Evolutionary conservation across 2,888 invertebrate genomes (phyloP).

Genomic region (Ophion ellenae): DNA sequence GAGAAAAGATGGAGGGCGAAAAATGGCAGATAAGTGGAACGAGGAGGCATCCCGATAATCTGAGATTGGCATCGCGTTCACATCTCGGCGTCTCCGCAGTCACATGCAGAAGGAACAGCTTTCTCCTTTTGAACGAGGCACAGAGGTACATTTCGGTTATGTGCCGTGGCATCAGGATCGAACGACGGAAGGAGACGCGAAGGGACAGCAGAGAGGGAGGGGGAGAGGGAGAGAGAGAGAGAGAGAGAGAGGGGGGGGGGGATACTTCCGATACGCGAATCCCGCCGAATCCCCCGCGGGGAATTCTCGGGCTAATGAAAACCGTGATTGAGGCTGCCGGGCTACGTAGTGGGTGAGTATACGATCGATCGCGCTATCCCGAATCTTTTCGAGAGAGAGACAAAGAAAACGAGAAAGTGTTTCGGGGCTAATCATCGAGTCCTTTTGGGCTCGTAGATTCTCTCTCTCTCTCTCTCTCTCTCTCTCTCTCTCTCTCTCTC

Average conservation of each 20-base stretch:
- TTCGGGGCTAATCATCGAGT: slow-evolving; percentile 76
- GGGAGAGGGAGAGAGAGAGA: neutral
- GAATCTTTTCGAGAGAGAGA: slow-evolving; percentile 71
- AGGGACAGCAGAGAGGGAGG: neutral
- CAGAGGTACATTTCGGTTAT: slow-evolving; percentile 9
- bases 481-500: neutral
- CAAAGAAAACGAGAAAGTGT: slow-evolving; percentile 72
- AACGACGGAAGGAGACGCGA: neutral
- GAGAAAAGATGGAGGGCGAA: slow-evolving; percentile 3
- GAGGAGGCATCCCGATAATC: slow-evolving; percentile 37
- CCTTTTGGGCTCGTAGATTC: slow-evolving; percentile 52
- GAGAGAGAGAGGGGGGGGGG: slow-evolving; percentile 10
- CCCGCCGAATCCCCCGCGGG: slow-evolving; percentile 54
- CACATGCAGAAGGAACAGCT: slow-evolving; percentile 43
- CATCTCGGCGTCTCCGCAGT: slow-evolving; percentile 45
- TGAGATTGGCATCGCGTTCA: slow-evolving; percentile 45
- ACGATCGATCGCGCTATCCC: slow-evolving; percentile 73
- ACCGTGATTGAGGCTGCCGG: slow-evolving; percentile 77
- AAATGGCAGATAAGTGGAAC: slow-evolving; percentile 9
- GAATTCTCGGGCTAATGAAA: slow-evolving; percentile 77
- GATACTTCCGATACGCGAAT: slow-evolving; percentile 51
- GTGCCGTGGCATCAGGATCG: slow-evolving; percentile 13
- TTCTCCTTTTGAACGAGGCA: slow-evolving; percentile 53
- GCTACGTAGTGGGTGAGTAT: slow-evolving; percentile 55
- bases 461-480: too few relatives aligned